Base-by-base conservation (phyloP, 2,797 vertebrate species). In the Falco cherrug region DNA sequence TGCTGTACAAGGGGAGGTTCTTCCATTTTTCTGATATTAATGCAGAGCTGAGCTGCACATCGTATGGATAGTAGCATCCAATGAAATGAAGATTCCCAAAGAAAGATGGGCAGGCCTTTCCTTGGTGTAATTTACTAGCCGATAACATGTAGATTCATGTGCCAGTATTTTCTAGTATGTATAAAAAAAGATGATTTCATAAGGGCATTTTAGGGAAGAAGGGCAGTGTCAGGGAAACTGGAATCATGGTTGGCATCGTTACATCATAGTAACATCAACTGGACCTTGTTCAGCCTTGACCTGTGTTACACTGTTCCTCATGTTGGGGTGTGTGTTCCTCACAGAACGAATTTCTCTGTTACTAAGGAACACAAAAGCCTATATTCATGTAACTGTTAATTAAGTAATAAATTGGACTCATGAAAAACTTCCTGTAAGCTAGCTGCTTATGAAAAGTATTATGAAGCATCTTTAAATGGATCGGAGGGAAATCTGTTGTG, bases 41-140 rank as follows among this genome's bases (percentile, higher is more conserved):
- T 1, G 1, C 2, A 3, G 33, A 56, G 1, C 45, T 26, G 39
- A 14, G 6, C 50, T 39, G 68, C 8, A 2, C 1, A 9, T 10
- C 2, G 12, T 19, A 4, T 4, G 26, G 69, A 1, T 41, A 1
- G 3, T 7, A 67, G 5, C 0, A 0, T 10, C 24, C 5, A 2
- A 3, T 14, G 35, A 63, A 5, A 28, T 7, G 39, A 41, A 25
- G 18, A 16, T 51, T 53, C 57, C 25, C 21, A 11, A 5, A 4
- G 19, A 50, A 33, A 12, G 13, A 13, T 20, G 43, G 53, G 17
- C 18, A n/a, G 11, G 8, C 10, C 6, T 54, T 67, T 22, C 22
- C 25, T 64, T 60, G 41, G 17, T 24, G 18, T 15, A 5, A 41
- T 64, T 31, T 63, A 10, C 11, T 59, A 39, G 25, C 24, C 24